Conservation (phyloP, 2,888 invertebrate species). For the Gonocerus acuteangulatus region DNA sequence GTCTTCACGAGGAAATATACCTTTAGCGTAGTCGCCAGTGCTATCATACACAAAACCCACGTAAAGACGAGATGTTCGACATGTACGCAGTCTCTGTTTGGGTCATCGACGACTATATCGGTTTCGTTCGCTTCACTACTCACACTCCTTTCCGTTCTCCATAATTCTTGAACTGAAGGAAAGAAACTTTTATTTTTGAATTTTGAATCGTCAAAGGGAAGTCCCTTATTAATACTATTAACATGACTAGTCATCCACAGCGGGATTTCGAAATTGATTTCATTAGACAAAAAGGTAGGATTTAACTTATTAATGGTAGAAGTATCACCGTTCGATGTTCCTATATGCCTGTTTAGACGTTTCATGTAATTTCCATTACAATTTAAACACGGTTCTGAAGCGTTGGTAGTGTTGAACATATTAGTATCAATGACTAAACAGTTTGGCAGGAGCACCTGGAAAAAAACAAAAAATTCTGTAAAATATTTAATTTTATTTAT, state of each 20-base stretch:
- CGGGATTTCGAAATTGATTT: neutral
- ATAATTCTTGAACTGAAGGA: neutral
- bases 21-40: constrained; percentile 84
- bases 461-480: neutral
- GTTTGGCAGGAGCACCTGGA: constrained; percentile 17
- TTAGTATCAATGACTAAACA: constrained; percentile 2
- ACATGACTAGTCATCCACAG: constrained; percentile 1
- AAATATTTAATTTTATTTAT: too few relatives aligned
- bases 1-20: constrained; percentile 82
- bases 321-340: neutral
- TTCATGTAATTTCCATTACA: constrained; percentile 10
- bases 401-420: neutral
- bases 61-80: constrained; percentile 89
- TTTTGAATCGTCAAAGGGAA: neutral
- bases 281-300: neutral
- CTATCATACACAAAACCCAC: constrained; percentile 86
- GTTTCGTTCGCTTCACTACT: neutral
- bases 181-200: constrained; percentile 5
- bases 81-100: constrained; percentile 51
- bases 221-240: constrained; percentile 5
- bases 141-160: neutral
- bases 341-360: constrained; percentile 10
- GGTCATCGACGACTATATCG: neutral
- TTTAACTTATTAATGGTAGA: neutral
- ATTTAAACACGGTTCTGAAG: neutral